Conservation (phyloP, 2,888 invertebrate genomes). For the Glyphotaelius pellucidus region DNA sequence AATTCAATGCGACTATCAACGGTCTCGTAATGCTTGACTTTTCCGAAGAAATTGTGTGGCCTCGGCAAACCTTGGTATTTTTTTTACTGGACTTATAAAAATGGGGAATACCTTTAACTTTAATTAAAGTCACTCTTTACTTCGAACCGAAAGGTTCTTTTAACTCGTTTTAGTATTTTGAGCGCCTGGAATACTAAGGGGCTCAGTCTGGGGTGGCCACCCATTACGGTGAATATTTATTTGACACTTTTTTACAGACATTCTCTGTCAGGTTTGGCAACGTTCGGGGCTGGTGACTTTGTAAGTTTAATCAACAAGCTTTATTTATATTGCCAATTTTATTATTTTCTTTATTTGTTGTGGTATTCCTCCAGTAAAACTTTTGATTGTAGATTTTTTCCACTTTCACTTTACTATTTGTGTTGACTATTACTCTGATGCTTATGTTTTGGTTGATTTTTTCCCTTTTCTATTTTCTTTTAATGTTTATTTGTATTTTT, state of each 20-base stretch:
- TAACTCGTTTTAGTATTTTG: slow-evolving; percentile 2
- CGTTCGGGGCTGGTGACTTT: too few species aligned
- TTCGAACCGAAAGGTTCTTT: neutral
- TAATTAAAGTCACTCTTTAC: neutral
- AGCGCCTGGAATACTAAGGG: neutral
- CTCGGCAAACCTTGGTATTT: neutral
- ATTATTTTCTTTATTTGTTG: too few species aligned
- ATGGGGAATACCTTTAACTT: neutral
- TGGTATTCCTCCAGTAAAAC: too few species aligned
- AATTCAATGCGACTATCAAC: neutral
- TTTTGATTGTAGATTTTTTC: too few species aligned
- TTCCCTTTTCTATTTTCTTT: too few species aligned
- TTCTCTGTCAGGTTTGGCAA: neutral
- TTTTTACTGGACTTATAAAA: neutral
- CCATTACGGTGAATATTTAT: neutral
- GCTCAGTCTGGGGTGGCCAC: neutral
- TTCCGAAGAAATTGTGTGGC: neutral
- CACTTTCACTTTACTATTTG: too few species aligned
- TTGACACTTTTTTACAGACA: neutral
- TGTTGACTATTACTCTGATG: too few species aligned
- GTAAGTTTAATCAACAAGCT: too few species aligned
- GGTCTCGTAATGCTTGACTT: neutral
- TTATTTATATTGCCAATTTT: too few species aligned
- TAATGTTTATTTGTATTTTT: too few species aligned
- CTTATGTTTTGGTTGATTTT: too few species aligned